These are phyloP conservation scores for Drosophila dives DNA, from an alignment of 2,888 invertebrate genomes.

Conservation along the genomic window DNA sequence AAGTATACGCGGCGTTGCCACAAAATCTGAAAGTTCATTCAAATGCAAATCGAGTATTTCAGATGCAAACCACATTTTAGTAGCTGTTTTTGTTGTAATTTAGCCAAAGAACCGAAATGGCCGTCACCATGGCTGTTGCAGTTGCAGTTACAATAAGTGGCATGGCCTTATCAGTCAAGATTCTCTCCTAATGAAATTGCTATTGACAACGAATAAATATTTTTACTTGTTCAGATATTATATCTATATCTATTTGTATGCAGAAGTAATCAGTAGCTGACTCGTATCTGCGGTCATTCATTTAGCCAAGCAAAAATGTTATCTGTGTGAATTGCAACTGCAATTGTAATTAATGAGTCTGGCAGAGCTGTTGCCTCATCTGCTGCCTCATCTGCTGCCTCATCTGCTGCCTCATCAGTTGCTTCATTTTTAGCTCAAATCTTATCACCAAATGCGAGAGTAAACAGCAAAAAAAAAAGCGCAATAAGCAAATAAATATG, in stretches of 20 bases:
- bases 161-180: constrained; percentile 47
- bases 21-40: neutral
- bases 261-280: neutral
- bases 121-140: neutral
- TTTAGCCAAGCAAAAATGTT: constrained; percentile 23
- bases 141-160: neutral
- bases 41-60: neutral
- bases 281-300: constrained; percentile 16
- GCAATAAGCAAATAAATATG: neutral
- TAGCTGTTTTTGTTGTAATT: neutral
- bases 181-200: constrained; percentile 34
- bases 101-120: neutral
- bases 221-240: constrained; percentile 37
- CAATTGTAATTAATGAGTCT: constrained; percentile 35
- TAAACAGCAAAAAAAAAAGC: neutral
- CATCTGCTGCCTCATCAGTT: constrained; percentile 2
- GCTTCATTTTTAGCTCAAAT: neutral
- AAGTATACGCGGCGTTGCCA: constrained; percentile 32
- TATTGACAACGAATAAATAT: constrained; percentile 54
- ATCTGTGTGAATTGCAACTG: constrained; percentile 16
- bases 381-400: neutral
- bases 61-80: no score
- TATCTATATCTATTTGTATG: constrained; percentile 23
- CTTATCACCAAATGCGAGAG: constrained; percentile 22
- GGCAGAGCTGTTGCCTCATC: neutral